Evolutionary conservation across 2,797 vertebrate species (phyloP).

Genomic region (Parotocinclus haroldoi): DNA sequence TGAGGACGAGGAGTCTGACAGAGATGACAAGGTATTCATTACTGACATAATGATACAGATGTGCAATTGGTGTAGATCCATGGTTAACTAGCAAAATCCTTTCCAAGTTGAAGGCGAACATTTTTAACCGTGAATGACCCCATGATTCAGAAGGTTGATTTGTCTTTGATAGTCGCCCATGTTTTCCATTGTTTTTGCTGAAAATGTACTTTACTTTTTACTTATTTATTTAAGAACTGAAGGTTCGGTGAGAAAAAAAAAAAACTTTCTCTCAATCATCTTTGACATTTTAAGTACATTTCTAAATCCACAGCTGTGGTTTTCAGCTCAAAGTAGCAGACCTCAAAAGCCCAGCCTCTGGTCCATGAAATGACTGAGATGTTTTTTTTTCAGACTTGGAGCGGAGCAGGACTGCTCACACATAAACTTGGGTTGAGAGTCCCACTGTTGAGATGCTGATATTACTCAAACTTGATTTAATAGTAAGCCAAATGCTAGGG

Average conservation of each 20-base stretch:
- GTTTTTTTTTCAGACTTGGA: slow-evolving; percentile 22
- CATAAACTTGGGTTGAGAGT: slow-evolving; percentile 38
- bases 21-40: slow-evolving; percentile 99
- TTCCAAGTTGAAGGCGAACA: not conserved
- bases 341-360: slow-evolving; percentile 15
- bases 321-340: slow-evolving; percentile 12
- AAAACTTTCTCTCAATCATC: slow-evolving; percentile 57
- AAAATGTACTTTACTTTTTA: no score
- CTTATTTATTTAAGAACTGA: no score
- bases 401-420: slow-evolving; percentile 29
- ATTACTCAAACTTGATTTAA: slow-evolving; percentile 45
- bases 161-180: no score
- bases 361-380: slow-evolving; percentile 24
- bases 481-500: slow-evolving; percentile 30
- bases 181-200: no score
- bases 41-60: slow-evolving; percentile 40
- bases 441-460: slow-evolving; percentile 43
- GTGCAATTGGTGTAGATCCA: slow-evolving; percentile 14
- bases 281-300: slow-evolving; percentile 42
- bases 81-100: slow-evolving; percentile 10
- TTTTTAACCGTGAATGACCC: no score
- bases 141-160: no score
- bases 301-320: slow-evolving; percentile 12
- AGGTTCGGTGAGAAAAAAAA: no score
- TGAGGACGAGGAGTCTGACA: slow-evolving; percentile 97